These are phyloP conservation scores for Diplolepis rosae DNA, from an alignment of 2,888 invertebrate genomes.

Conservation along the genomic window DNA sequence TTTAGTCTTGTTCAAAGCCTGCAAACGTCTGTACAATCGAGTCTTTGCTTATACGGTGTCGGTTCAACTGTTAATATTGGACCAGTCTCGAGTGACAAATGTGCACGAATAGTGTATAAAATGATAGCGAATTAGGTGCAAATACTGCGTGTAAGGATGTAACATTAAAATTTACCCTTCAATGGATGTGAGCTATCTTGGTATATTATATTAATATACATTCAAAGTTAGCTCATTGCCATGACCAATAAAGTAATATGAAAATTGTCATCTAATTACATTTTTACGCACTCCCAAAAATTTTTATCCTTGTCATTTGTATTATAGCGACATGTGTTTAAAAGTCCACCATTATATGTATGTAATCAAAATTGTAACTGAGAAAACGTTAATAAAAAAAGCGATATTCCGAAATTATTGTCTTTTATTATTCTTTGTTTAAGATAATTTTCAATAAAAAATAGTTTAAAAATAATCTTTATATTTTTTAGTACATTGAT, in stretches of 20 bases:
- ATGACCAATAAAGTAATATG: conserved; percentile 70
- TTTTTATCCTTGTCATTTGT: conserved; percentile 73
- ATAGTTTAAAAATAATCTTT: too few relatives aligned
- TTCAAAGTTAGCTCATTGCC: conserved; percentile 68
- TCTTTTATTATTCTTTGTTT: not conserved
- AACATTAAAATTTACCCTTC: conserved; percentile 65
- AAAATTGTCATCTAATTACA: conserved; percentile 71
- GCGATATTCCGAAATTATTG: conserved; percentile 61
- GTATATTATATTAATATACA: conserved; percentile 74
- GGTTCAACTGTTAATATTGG: conserved; percentile 32
- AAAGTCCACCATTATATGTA: conserved; percentile 72
- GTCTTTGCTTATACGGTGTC: conserved; percentile 15
- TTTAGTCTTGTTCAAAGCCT: conserved; percentile 18
- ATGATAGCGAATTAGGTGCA: conserved; percentile 69
- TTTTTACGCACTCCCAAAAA: conserved; percentile 71
- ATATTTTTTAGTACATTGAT: too few relatives aligned
- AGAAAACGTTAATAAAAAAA: conserved; percentile 72
- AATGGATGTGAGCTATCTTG: conserved; percentile 67
- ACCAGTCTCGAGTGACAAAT: conserved; percentile 48
- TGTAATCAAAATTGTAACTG: conserved; percentile 73
- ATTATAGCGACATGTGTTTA: conserved; percentile 71
- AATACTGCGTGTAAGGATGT: conserved; percentile 68
- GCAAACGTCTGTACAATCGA: not conserved
- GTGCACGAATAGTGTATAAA: conserved; percentile 70
- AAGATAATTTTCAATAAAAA: too few relatives aligned